Percentiles rank a stretch among this genome's conserved stretches.
Conservation (phyloP, 2,113 vertebrate species). For the Uropsilus gracilis region DNA sequence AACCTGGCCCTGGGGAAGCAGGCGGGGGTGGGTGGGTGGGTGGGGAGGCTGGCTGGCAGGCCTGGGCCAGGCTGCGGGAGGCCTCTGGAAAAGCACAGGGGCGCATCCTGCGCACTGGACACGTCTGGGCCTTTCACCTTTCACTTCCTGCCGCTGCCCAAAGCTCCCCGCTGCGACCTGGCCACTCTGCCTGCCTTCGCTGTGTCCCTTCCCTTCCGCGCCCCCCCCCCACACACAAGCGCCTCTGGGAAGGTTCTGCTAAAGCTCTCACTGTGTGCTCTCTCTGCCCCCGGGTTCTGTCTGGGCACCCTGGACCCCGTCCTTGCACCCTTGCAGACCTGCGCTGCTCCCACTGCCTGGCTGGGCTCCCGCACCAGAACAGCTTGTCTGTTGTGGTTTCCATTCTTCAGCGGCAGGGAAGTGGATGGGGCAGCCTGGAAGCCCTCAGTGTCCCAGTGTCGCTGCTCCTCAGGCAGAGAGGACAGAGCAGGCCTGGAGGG, state of each 20-base stretch:
- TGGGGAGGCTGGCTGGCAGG: no score
- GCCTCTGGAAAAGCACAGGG: not conserved
- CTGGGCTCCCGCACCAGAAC: not conserved
- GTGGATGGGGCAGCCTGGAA: no score
- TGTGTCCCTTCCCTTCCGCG: not conserved
- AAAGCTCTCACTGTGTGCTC: no score
- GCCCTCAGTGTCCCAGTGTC: no score
- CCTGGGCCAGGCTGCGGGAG: not conserved
- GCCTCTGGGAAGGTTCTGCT: not conserved
- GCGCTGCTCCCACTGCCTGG: rapidly evolving
- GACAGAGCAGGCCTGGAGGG: not conserved
- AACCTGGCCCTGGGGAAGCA: not conserved
- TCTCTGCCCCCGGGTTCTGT: no score
- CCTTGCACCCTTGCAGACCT: not conserved
- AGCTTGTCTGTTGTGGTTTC: no score
- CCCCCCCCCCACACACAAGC: not conserved
- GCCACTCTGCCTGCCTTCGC: not conserved
- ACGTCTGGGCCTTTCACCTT: not conserved
- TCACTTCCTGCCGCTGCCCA: conserved; percentile 15
- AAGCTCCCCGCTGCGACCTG: not conserved
- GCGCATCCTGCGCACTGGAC: conserved; percentile 43
- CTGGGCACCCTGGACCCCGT: no score
- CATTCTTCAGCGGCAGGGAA: not conserved
- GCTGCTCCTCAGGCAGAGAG: not conserved
- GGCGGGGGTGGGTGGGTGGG: no score